Base-by-base conservation (phyloP, 2,797 vertebrate species). In the Manis crassicaudata region DNA sequence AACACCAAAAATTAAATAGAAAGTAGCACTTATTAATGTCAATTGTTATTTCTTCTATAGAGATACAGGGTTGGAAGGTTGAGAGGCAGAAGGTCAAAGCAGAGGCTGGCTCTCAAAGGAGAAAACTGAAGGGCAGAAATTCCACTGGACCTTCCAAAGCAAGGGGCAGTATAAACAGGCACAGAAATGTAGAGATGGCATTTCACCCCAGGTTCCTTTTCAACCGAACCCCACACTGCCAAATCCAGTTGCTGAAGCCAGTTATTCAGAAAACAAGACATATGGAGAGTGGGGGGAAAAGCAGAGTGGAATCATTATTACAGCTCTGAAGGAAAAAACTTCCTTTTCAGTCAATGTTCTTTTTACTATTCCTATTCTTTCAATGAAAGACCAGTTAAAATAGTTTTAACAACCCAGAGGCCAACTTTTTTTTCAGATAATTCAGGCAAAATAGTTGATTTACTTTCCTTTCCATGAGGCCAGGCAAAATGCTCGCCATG, bases 351-450 rank as follows among this genome's bases (percentile, higher is more conserved):
- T 68, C 14, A 95, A 62, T 46, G 8, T 60, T 90, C 16, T 62
- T 81, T 84, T 86, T 10, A 92, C 13, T 13, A 73, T 60, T 82
- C 52, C 25, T 87, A 16, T 76, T 94, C 46, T 95, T 94, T 80
- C 43, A 67, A 21, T 54, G 56, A 96, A 96, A 90, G 14, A 92
- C 46, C 85, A 80, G 40, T 63, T 88, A 88, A 60, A 83, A 67
- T 20, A 32, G 29, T 84, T 73, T 84, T 85, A 73, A 83, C 8
- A 54, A 83, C 7, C 73, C 35, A 68, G 0, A 88, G 29, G 58
- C 7, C 18, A 95, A 82, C 6, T 67, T 32, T 85, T 92, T 86
- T 86, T 70, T 63, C 46, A 79, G 80, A 35, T 27, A 88, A 92
- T 67, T 93, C 63, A 32, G 20, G 20, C 50, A 96, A 91, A 92